Evolutionary conservation across 1,140 invertebrate genomes (phyloP), one percentile per base, ranked within the genome.

Genomic region (Platyscapa corneri): DNA sequence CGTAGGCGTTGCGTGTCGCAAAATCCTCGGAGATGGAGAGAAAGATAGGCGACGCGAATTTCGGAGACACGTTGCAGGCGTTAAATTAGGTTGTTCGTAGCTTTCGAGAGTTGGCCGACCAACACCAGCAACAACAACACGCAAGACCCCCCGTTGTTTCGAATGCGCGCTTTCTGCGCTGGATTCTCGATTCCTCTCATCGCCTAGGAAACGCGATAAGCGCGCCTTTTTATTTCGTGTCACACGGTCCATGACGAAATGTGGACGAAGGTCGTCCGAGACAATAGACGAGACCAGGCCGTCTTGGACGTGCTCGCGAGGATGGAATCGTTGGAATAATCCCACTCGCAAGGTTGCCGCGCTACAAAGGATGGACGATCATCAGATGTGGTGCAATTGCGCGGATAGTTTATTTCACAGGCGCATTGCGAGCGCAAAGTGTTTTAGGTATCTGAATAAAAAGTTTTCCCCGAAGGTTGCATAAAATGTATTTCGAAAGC

Each of bases 31-130:
- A 46, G 42, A 46, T 5, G 12, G 42, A 46, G 42, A 46, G 42
- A 46, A 12, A 46, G 42, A 46, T 5, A 12, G 12, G 42, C 42
- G 12, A 46, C 12, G 42, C 74, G 53, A 75, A 83, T 83, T 83
- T 46, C 53, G 53, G 32, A 82, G 32, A 30, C 77, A 80, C 39
- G 49, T 81, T 12, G 80, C 32, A 30, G 30, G 18, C 67, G 32
- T 39, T 74, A 60, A 82, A 82, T 82, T 82, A 75, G 81, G 81
- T 32, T 53, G 39, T n/a, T 42, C 37, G 32, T 74, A 74, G 70
- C 42, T 60, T 3, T 74, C 27, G 70, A 74, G 37, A 42, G 23
- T 39, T 32, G 27, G n/a, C n/a, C n/a, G n/a, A n/a, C n/a, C n/a
- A 39, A 32, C 20, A 14, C 37, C 18, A 1, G n/a, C n/a, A n/a